These are phyloP conservation scores for Circaetus gallicus DNA, from an alignment of 2,113 vertebrate species.

Conservation along the genomic window DNA sequence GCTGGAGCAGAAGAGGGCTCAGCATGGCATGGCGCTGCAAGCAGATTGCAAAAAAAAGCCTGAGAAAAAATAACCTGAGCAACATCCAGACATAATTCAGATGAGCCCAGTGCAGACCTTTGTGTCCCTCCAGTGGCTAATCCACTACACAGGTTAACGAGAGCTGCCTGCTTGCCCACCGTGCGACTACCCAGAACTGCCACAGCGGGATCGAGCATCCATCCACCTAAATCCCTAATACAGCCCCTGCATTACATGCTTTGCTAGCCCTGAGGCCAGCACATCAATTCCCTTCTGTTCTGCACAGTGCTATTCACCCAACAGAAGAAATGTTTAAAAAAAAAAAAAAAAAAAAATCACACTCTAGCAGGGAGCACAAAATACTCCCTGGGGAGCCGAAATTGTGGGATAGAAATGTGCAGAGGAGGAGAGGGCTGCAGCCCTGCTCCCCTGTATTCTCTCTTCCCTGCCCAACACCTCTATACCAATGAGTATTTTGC, in stretches of 20 bases:
- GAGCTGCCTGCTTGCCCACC: background rate
- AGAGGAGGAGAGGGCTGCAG: background rate
- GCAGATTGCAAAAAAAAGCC: background rate
- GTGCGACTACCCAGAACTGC: background rate
- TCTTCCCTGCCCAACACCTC: background rate
- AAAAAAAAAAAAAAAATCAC: background rate
- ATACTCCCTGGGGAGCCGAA: accelerated
- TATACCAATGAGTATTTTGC: background rate
- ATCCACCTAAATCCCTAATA: background rate
- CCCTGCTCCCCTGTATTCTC: accelerated
- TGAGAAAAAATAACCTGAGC: background rate
- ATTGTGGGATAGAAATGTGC: background rate
- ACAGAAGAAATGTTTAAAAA: background rate
- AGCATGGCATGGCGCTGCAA: accelerated
- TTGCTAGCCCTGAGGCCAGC: background rate
- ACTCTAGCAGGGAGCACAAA: background rate
- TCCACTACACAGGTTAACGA: background rate
- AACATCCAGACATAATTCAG: background rate
- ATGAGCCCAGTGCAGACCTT: background rate
- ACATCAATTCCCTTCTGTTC: background rate
- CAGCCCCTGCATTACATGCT: background rate
- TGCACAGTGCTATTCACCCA: background rate
- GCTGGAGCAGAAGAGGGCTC: background rate
- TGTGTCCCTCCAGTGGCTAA: background rate
- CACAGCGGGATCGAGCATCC: background rate